Base-by-base conservation (phyloP, 1,140 invertebrate species). In the Melanaphis sacchari region DNA sequence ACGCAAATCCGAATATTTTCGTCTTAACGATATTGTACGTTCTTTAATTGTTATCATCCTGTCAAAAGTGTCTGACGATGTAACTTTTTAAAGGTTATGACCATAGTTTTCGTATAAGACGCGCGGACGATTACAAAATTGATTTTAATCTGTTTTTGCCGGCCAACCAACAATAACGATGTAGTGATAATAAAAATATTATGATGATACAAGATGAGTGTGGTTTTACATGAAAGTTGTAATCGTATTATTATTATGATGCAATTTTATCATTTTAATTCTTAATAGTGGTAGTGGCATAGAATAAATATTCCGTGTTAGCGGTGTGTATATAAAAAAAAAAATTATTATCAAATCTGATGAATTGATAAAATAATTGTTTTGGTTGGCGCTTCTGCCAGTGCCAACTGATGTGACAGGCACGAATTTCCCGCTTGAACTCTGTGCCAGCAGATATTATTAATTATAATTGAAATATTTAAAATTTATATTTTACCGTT, bases 61-160 rank as follows among this genome's bases (percentile, higher is more conserved):
- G 31, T 88, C 21, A 43, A 31, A 31, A 85, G 38, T 41, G 40
- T 41, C 26, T 5, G 26, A 43, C 11, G 26, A 38, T 40, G 40
- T n/a, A 31, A 76, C 40, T 2, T 81, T 91, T 92, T 92, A 59
- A 82, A 92, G 91, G 91, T 92, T 92, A 92, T 92, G 91, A 43
- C n/a, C 21, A 43, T 84, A 92, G 1, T n/a, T 41, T 49, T 22
- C 1, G 26, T 2, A 91, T 66, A 8, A 40, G 82, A 36, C 41
- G 41, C 52, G 59, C n/a, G 9, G 43, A n/a, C 11, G 26, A 26
- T 40, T 7, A 31, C 9, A 36, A 90, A 38, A 40, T 90, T 22
- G 18, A 22, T 49, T 26, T 38, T 22, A 8, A 38, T n/a, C 4
- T 22, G 49, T 59, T 31, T 76, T 40, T 91, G 18, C 54, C 59